Conservation (phyloP, 2,113 vertebrate species). For the Struthio camelus region DNA sequence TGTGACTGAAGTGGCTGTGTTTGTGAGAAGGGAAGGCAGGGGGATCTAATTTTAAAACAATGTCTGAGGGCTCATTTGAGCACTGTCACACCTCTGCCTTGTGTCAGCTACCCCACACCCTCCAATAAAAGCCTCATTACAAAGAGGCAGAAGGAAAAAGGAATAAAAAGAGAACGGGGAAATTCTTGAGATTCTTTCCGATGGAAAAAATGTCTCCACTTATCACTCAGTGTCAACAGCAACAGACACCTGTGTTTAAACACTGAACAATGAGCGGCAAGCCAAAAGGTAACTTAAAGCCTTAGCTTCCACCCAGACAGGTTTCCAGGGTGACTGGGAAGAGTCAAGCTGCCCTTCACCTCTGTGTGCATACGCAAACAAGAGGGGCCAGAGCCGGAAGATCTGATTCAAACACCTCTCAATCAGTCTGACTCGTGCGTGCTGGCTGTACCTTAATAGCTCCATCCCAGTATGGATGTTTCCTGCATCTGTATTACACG, state of each 20-base stretch:
- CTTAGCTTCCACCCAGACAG: neutral
- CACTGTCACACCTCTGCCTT: neutral
- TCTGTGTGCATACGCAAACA: no score
- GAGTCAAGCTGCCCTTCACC: neutral
- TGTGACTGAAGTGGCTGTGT: neutral
- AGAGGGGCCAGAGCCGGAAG: neutral
- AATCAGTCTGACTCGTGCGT: neutral
- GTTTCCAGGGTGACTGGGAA: neutral
- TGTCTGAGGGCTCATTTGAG: neutral
- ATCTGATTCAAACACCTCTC: neutral
- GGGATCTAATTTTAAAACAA: neutral
- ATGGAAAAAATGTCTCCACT: slow-evolving; percentile 69
- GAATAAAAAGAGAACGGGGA: slow-evolving; percentile 42
- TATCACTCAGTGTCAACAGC: slow-evolving; percentile 68
- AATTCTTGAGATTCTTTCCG: slow-evolving; percentile 74
- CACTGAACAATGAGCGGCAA: neutral
- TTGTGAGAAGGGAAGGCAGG: neutral
- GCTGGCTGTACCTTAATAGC: neutral
- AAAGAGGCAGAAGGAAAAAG: neutral
- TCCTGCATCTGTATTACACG: neutral
- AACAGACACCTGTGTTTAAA: slow-evolving; percentile 63
- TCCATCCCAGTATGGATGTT: neutral
- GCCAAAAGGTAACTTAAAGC: slow-evolving; percentile 45
- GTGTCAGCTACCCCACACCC: neutral
- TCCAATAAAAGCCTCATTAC: neutral